Conservation (phyloP, 2,113 vertebrate genomes). For the Tachysurus fulvidraco region DNA sequence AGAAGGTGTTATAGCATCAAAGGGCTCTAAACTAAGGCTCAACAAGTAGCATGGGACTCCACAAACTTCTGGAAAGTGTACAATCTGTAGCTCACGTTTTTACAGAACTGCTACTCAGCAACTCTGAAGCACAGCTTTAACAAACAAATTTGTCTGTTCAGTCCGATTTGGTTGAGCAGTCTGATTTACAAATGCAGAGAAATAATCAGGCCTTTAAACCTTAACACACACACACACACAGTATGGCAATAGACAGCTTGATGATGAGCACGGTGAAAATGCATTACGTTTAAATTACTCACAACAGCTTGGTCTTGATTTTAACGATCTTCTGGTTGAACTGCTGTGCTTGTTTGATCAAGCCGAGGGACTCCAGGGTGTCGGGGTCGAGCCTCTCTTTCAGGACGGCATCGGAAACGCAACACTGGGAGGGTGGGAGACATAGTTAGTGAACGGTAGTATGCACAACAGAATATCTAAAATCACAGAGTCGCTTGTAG, state of each 20-base stretch:
- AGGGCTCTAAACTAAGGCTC: not conserved
- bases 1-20: not conserved
- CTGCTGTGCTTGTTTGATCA: constrained; percentile 97
- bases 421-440: constrained; percentile 71
- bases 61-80: not conserved
- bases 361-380: constrained; percentile 92
- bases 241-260: not conserved
- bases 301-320: constrained; percentile 99
- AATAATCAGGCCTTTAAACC: not conserved
- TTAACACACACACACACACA: not conserved
- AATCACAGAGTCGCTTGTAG: not conserved
- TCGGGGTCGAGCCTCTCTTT: constrained; percentile 97
- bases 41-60: not conserved
- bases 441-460: not conserved
- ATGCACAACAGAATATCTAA: not conserved
- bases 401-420: constrained; percentile 90
- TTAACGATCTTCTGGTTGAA: constrained; percentile 99
- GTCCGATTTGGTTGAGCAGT: not conserved
- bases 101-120: not conserved
- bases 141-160: not conserved
- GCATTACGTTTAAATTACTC: constrained; percentile 66
- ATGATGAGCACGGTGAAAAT: not conserved
- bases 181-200: not conserved
- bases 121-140: not conserved
- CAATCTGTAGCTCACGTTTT: not conserved